These are phyloP conservation scores for Doryteuthis pealeii DNA, from an alignment of 1,140 invertebrate species.

Conservation along the genomic window DNA sequence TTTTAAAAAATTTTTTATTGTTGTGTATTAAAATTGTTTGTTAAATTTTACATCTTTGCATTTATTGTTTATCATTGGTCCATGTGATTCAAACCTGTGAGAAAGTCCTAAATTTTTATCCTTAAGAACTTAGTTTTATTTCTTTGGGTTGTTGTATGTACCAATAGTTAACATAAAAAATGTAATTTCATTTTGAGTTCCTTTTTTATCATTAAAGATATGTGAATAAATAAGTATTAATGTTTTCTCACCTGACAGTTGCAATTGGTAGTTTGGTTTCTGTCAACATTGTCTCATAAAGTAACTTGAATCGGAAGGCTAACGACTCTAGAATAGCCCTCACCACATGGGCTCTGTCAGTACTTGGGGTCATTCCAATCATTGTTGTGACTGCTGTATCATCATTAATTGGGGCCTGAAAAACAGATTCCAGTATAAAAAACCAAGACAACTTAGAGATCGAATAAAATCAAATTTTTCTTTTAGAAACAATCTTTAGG, in stretches of 20 bases:
- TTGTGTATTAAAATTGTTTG: too few relatives aligned
- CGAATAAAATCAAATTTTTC: neutral
- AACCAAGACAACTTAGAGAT: conserved; percentile 7
- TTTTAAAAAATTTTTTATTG: too few relatives aligned
- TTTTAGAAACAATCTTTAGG: neutral
- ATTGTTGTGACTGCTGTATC: conserved; percentile 78
- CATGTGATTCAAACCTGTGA: too few relatives aligned
- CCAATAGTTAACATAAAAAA: too few relatives aligned
- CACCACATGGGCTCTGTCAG: conserved; percentile 74
- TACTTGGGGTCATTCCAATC: conserved; percentile 80
- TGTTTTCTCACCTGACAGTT: conserved; percentile 40
- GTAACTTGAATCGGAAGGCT: conserved; percentile 77
- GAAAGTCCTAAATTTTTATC: too few relatives aligned
- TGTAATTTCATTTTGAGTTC: too few relatives aligned
- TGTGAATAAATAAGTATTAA: too few relatives aligned
- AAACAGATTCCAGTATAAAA: conserved; percentile 12
- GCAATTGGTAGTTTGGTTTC: conserved; percentile 47
- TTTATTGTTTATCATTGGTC: too few relatives aligned
- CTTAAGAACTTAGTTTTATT: too few relatives aligned
- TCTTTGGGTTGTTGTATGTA: too few relatives aligned
- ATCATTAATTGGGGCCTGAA: conserved; percentile 84
- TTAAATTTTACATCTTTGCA: too few relatives aligned
- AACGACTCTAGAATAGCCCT: conserved; percentile 78
- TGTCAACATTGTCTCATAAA: conserved; percentile 69
- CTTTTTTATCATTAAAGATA: too few relatives aligned